Conservation (phyloP, 2,797 vertebrate genomes). For the Gobio occitaniae region DNA sequence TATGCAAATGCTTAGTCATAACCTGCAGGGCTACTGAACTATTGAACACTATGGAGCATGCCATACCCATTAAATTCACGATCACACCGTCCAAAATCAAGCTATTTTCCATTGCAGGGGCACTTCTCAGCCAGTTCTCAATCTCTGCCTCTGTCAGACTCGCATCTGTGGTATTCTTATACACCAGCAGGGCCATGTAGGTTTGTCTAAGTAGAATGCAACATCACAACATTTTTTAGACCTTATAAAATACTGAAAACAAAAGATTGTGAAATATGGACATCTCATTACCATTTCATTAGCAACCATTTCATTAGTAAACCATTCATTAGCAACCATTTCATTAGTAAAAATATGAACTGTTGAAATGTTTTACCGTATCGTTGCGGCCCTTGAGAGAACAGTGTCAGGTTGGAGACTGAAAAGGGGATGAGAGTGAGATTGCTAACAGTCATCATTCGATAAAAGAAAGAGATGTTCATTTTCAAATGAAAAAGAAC, state of each 20-base stretch:
- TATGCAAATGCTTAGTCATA: not conserved
- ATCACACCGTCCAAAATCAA: constrained; percentile 72
- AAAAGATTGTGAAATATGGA: not conserved
- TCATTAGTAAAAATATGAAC: not conserved
- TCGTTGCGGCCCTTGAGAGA: not conserved
- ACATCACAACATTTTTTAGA: not conserved
- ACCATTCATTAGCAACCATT: too few relatives aligned
- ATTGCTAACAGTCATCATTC: not conserved
- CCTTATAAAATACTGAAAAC: not conserved
- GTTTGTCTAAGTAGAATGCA: constrained; percentile 72
- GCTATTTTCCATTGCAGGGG: constrained; percentile 65
- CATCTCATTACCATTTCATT: too few relatives aligned
- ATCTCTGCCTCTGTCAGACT: constrained; percentile 79
- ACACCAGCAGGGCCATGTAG: constrained; percentile 85
- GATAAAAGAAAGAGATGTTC: too few relatives aligned
- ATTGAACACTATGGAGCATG: not conserved
- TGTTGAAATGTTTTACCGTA: constrained; percentile 57
- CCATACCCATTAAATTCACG: constrained; percentile 83
- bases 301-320: too few relatives aligned
- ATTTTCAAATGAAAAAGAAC: not conserved
- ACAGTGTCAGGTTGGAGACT: constrained; percentile 58
- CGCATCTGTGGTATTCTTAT: constrained; percentile 78
- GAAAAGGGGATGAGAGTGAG: constrained; percentile 5
- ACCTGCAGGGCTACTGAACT: not conserved
- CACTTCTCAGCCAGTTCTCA: constrained; percentile 73